phyloP scores from a whole-genome alignment of 2,797 vertebrate species.

The Dendrocincla fuliginosa region DNA sequence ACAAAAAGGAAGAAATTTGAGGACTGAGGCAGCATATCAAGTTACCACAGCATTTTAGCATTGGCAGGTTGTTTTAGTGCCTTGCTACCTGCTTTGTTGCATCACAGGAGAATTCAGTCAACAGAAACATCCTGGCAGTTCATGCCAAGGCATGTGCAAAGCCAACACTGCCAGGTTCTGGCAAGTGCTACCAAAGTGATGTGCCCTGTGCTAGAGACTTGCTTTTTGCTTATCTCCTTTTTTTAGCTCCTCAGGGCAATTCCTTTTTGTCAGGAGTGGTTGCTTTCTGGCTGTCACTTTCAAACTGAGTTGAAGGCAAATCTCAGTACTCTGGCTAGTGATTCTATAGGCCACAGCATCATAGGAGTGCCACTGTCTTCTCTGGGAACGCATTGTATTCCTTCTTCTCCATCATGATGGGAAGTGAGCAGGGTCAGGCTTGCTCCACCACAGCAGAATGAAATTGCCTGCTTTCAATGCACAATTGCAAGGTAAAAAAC shows the following conservation, averaged over 20 bases:
- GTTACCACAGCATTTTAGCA: neutral
- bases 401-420: neutral
- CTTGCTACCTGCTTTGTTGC: neutral
- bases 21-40: neutral
- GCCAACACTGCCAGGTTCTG: neutral
- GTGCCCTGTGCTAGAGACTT: neutral
- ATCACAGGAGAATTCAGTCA: neutral
- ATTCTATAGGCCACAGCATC: neutral
- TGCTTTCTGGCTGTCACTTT: neutral
- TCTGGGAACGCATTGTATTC: neutral
- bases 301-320: neutral
- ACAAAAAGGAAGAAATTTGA: neutral
- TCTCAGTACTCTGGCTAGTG: neutral
- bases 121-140: neutral
- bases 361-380: neutral
- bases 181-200: neutral
- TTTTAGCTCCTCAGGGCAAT: neutral
- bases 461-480: neutral
- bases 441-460: neutral
- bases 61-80: neutral
- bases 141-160: neutral
- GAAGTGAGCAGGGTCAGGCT: neutral
- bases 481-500: neutral
- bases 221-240: neutral
- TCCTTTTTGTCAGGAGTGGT: neutral